Conservation (phyloP, 2,888 invertebrate genomes). For the Dusona sp. region DNA sequence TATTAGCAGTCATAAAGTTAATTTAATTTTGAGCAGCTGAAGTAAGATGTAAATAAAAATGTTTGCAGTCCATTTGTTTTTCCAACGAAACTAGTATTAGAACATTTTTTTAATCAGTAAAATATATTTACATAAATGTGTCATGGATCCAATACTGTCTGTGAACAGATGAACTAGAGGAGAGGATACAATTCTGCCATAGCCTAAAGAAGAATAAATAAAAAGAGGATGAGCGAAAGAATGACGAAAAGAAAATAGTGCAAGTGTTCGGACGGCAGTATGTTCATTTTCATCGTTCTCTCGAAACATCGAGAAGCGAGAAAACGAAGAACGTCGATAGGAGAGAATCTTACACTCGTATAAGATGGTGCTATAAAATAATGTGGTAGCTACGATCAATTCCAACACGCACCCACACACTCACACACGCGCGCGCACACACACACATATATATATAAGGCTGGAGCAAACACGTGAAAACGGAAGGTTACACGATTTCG, state of each 20-base stretch:
- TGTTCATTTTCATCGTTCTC: slow-evolving; percentile 39
- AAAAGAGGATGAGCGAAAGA: background rate
- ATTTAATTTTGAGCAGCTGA: background rate
- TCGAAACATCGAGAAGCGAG: slow-evolving; percentile 23
- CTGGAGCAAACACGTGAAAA: slow-evolving; percentile 44
- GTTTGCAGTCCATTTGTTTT: background rate
- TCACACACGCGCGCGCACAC: background rate
- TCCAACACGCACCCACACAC: background rate
- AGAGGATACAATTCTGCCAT: background rate
- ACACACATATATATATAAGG: background rate
- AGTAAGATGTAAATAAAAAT: background rate
- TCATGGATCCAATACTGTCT: background rate
- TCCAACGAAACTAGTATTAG: background rate
- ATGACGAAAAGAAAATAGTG: background rate
- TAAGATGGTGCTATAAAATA: slow-evolving; percentile 46
- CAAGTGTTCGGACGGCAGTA: background rate
- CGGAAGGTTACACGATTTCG: slow-evolving; percentile 43
- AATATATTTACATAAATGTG: background rate
- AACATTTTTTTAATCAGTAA: background rate
- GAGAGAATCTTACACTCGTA: slow-evolving; percentile 27
- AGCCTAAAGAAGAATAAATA: background rate
- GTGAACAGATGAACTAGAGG: background rate
- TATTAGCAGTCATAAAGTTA: background rate
- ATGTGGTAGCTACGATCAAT: slow-evolving; percentile 44
- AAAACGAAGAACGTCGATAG: slow-evolving; percentile 42